Conservation (phyloP, 2,113 vertebrate species). For the Ammospiza nelsoni region DNA sequence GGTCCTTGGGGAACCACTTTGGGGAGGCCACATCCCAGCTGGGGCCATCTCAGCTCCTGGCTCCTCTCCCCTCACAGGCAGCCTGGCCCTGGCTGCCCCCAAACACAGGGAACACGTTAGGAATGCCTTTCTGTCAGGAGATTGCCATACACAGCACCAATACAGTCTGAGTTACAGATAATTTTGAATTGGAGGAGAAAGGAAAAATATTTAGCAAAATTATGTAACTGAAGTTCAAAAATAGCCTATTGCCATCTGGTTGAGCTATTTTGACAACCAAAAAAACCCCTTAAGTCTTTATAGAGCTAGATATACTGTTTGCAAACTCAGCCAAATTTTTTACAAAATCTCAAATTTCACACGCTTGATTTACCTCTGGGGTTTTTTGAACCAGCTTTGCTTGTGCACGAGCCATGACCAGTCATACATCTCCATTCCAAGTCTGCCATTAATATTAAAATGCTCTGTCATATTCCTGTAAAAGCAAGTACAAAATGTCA, state of each 20-base stretch:
- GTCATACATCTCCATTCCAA: neutral
- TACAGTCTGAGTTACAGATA: neutral
- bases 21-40: neutral
- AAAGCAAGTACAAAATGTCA: neutral
- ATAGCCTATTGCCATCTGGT: conserved; percentile 60
- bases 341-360: neutral
- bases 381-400: neutral
- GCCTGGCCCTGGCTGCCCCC: neutral
- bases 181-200: conserved; percentile 14
- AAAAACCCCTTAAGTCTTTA: conserved; percentile 29
- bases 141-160: neutral
- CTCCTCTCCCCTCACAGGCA: neutral
- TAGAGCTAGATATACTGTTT: conserved; percentile 53
- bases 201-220: conserved; percentile 60
- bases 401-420: neutral
- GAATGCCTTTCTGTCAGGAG: neutral
- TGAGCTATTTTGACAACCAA: conserved; percentile 56
- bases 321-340: conserved; percentile 53
- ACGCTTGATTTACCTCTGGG: conserved; percentile 9
- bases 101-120: neutral
- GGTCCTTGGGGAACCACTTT: rapidly evolving
- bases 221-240: conserved; percentile 47
- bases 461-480: neutral
- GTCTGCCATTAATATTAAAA: neutral
- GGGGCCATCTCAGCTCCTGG: rapidly evolving